Evolutionary conservation across 2,797 vertebrate genomes (phyloP), one percentile per base, ranked within the genome.

Genomic region (Momotus momota): DNA sequence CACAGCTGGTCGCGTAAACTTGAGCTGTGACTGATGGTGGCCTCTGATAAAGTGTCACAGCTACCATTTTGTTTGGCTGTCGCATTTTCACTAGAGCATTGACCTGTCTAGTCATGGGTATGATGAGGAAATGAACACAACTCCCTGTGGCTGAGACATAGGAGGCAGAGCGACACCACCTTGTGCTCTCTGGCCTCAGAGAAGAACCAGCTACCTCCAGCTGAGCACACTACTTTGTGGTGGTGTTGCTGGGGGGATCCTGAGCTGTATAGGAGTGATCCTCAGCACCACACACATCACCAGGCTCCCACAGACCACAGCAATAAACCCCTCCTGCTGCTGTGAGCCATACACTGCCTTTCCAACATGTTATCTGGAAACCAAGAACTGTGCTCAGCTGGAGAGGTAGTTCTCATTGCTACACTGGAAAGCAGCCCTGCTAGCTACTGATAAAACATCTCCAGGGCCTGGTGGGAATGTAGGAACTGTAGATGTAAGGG

Each of bases 11-110:
- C 3, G 3, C n/a, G 40, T 35, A 40, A 14, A 62, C 26, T 7
- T 4, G 3, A 51, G 51, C 57, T 29, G 41, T 9, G 46, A 64
- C 8, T 6, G 22, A 9, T 7, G 22, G 20, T 35, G 62, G 11
- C 29, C 40, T 21, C 31, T 22, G 58, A n/a, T 40, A 22, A 17
- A 1, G 12, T 5, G 1, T 52, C n/a, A 20, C 4, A 2, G 46
- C 43, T 43, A 27, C 55, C 0, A 0, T 4, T 22, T 2, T 0
- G 0, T 26, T 49, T 46, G 19, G 38, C 21, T 43, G 25, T 25
- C 65, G 4, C 2, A 0, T 38, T 54, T n/a, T 62, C 83, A 58
- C 66, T 12, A 12, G 45, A 52, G 18, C 12, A 0, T 13, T 49
- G 55, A 6, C 21, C 45, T n/a, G 20, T 7, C 75, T 29, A 16